Evolutionary conservation across 2,888 invertebrate genomes (phyloP).

Genomic region (Plusia festucae): DNA sequence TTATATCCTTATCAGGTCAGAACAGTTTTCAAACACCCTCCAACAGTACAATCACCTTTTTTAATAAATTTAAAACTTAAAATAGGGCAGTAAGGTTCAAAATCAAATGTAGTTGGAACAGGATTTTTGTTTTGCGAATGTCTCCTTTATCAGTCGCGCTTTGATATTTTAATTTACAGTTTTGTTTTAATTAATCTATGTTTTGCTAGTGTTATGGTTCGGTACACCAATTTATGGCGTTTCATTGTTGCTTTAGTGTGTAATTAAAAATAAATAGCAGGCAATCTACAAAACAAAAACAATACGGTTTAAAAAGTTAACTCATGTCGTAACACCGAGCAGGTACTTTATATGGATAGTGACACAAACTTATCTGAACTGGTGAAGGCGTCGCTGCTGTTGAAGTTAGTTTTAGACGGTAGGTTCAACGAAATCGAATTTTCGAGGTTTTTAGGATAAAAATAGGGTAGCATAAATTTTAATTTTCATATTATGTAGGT

Average conservation of each 20-base stretch:
- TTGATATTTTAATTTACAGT: slow-evolving; percentile 69
- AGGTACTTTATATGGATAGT: too few relatives aligned
- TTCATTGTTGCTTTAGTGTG: slow-evolving; percentile 28
- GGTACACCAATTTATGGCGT: slow-evolving; percentile 21
- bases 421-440: too few relatives aligned
- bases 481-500: too few relatives aligned
- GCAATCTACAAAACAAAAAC: neutral
- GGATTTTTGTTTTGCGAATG: slow-evolving; percentile 55
- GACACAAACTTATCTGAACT: too few relatives aligned
- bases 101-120: slow-evolving; percentile 21
- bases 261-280: slow-evolving; percentile 1
- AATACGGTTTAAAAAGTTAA: neutral
- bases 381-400: too few relatives aligned
- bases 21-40: slow-evolving; percentile 80
- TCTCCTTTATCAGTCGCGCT: slow-evolving; percentile 63
- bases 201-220: slow-evolving; percentile 58
- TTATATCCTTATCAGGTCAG: slow-evolving; percentile 80
- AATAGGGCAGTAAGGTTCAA: slow-evolving; percentile 35
- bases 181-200: slow-evolving; percentile 67
- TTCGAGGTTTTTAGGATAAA: too few relatives aligned
- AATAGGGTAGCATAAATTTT: too few relatives aligned
- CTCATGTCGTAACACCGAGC: too few relatives aligned
- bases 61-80: slow-evolving; percentile 53
- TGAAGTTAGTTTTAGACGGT: too few relatives aligned
- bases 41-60: slow-evolving; percentile 38